A percentile compares a stretch with the other conserved stretches of the same genome.
phyloP scores from a whole-genome alignment of 2,113 vertebrate species.

The Sphaerodactylus townsendi region DNA sequence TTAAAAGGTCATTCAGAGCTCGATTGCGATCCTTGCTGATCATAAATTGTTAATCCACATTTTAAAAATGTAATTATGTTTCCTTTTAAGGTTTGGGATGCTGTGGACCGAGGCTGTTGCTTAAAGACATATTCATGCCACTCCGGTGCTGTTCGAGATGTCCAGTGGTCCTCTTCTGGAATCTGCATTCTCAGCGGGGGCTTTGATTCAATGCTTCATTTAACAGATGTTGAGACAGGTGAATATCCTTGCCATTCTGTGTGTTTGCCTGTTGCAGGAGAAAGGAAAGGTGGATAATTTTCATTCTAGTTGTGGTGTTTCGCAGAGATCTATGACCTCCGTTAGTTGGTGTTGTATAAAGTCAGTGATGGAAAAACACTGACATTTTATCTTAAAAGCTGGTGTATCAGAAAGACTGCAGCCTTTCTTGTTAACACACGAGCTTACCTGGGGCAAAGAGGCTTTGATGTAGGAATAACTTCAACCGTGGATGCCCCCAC shows the following conservation, averaged over 20 bases:
- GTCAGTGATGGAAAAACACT: slow-evolving; percentile 17
- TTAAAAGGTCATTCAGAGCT: background rate
- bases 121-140: slow-evolving; percentile 83
- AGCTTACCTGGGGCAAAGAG: background rate
- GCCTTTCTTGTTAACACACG: background rate
- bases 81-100: slow-evolving; percentile 89
- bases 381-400: background rate
- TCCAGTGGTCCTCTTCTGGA: slow-evolving; percentile 88
- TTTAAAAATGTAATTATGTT: slow-evolving; percentile 28
- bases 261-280: background rate
- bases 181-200: slow-evolving; percentile 87
- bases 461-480: background rate
- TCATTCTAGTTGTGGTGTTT: background rate
- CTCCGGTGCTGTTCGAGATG: slow-evolving; percentile 84
- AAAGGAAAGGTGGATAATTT: background rate
- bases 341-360: background rate
- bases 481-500: background rate
- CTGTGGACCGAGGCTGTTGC: slow-evolving; percentile 84
- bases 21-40: background rate
- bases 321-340: background rate
- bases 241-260: background rate
- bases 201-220: slow-evolving; percentile 85
- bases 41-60: background rate
- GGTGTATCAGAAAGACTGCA: background rate
- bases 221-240: slow-evolving; percentile 94